Evolutionary conservation across 2,888 invertebrate species (phyloP), one percentile per base, ranked within the genome.

Genomic region (Tipula unca): DNA sequence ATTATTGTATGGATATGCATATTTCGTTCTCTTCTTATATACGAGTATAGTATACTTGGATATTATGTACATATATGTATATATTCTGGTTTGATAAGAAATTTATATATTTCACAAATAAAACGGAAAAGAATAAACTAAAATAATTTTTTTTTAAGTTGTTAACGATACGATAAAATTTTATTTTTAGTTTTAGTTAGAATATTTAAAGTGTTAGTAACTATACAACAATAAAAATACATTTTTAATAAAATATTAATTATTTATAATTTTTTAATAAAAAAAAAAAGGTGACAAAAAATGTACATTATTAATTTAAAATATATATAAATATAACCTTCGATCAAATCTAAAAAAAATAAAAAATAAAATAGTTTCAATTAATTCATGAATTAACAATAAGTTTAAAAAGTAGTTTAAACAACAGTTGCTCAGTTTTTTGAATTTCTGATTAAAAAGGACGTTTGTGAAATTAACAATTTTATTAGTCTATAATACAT

Each of bases 31-130:
- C 25, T 69, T 25, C 69, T 20, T 69, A 69, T 69, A 69, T 20
- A 69, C 32, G 6, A 0, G 6, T 32, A n/a, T 32, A 32, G 32
- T 32, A 32, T 32, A 32, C 32, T 32, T 32, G 32, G 4, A 32
- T 32, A 32, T 32, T 69, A 48, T 48, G 25, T 48, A 48, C n/a
- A 25, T 48, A 48, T 17, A 48, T 17, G n/a, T 17, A 17, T 48
- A 48, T 48, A 17, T 69, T 69, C 25, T 69, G 69, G 69, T 69
- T 20, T 69, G 69, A 69, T 69, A 69, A 69, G 69, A 69, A 69
- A 69, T 69, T 69, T 69, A 69, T 69, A 69, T 69, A 69, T 69
- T 69, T 69, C n/a, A 69, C 25, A 69, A 69, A 69, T 69, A 69
- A 69, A 69, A 69, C 69, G 69, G 69, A 69, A 69, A 69, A 69